Evolutionary conservation across 2,888 invertebrate species (phyloP), one percentile per base, ranked within the genome.

Genomic region (Heterodera filipjevi): DNA sequence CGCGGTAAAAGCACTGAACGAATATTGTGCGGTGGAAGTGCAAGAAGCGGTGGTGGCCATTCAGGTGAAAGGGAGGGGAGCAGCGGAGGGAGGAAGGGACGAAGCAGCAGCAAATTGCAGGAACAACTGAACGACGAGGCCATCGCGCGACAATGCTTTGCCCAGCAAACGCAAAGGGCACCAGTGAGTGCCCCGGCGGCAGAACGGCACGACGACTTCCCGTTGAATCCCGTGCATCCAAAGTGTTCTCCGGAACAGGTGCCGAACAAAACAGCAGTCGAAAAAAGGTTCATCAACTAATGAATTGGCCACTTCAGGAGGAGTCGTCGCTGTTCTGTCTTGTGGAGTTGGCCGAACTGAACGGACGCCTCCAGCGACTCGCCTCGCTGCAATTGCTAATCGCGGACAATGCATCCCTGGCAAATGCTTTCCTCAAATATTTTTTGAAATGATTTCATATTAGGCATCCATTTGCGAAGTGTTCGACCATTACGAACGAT

Each of bases 291-390:
- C n/a, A n/a, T n/a, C n/a, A 53, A 22, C 19, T 22, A 19, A 19
- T 22, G 53, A 53, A 53, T 53, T 16, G 6, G 22, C 27, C 10
- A 0, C 10, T 59, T 75, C 77, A 86, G 82, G 87, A 87, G 76
- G 86, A 87, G 77, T 82, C 82, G 66, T 87, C 87, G 12, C 80
- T 87, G 22, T 86, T 85, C 68, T 87, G 87, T 79, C 84, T 87
- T 22, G 86, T 86, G 16, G 87, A 87, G 78, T 80, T 87, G 70
- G 81, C 87, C n/a, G 87, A 87, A 73, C 84, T 87, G 79, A 87
- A 87, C 81, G 85, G 84, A 77, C 85, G 87, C 70, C 79, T 87
- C 44, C 78, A 82, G 32, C 84, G 83, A 66, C 85, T 87, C 72
- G 84, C 84, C 39, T 83, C 84, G 39, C 81, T 84, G 59, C 86